These are phyloP conservation scores for Parapsyche elsis DNA, from an alignment of 1,140 invertebrate genomes.

Conservation along the genomic window DNA sequence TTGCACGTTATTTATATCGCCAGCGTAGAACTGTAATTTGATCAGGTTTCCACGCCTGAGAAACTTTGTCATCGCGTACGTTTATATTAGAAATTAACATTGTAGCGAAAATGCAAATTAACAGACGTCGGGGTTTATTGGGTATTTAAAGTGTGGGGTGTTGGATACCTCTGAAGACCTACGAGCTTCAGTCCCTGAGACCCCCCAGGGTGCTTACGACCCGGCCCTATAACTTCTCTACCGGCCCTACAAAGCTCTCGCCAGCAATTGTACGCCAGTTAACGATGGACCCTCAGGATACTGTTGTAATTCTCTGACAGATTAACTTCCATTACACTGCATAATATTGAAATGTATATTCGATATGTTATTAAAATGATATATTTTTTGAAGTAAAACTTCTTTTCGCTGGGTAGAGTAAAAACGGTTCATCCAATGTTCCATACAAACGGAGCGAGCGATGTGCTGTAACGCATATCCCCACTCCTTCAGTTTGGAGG, in stretches of 20 bases:
- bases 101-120: conserved; percentile 3
- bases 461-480: too few species aligned
- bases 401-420: too few species aligned
- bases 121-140: conserved; percentile 25
- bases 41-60: background rate
- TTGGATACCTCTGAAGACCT: conserved; percentile 12
- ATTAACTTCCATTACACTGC: conserved; percentile 21
- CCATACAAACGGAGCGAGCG: too few species aligned
- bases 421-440: too few species aligned
- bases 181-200: background rate
- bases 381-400: too few species aligned
- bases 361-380: too few species aligned
- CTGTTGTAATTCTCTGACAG: conserved; percentile 12
- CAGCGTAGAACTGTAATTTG: background rate
- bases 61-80: background rate
- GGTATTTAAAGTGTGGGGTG: background rate
- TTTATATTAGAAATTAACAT: conserved; percentile 16
- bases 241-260: background rate
- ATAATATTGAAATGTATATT: conserved; percentile 12
- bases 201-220: conserved; percentile 1
- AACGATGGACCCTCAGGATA: conserved; percentile 20
- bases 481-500: too few species aligned
- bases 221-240: background rate
- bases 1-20: too few species aligned
- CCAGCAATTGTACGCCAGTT: conserved; percentile 18